Conservation (phyloP, 2,888 invertebrate genomes). For the Scaptomyza reducta region DNA sequence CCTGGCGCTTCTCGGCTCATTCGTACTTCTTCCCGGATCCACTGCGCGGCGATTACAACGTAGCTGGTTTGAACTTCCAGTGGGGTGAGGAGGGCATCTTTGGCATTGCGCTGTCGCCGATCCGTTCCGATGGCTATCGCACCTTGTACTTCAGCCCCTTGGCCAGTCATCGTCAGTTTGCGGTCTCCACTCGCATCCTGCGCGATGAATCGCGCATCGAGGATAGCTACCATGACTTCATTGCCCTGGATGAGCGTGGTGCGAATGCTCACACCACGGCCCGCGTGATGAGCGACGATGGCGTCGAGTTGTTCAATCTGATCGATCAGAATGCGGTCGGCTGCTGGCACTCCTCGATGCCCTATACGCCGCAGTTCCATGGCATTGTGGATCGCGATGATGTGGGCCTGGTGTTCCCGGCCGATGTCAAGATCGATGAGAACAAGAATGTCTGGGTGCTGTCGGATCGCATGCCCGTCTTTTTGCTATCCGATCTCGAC, state of each 20-base stretch:
- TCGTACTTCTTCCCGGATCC: constrained; percentile 93
- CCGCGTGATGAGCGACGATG: constrained; percentile 90
- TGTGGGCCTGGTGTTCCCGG: constrained; percentile 90
- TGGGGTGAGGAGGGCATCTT: constrained; percentile 94
- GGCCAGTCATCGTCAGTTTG: constrained; percentile 91
- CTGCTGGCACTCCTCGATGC: constrained; percentile 90
- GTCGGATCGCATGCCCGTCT: constrained; percentile 92
- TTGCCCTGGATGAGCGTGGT: constrained; percentile 87
- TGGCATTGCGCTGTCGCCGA: constrained; percentile 90
- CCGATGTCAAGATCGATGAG: constrained; percentile 91
- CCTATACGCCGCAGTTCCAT: constrained; percentile 88
- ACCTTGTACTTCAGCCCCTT: constrained; percentile 91
- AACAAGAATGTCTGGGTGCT: constrained; percentile 91
- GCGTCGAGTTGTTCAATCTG: constrained; percentile 90
- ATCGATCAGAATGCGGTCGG: constrained; percentile 93
- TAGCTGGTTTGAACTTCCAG: constrained; percentile 92
- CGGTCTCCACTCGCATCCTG: constrained; percentile 90
- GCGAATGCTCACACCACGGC: constrained; percentile 89
- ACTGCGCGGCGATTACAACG: constrained; percentile 90
- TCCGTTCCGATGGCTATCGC: constrained; percentile 88
- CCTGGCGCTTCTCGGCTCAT: constrained; percentile 91
- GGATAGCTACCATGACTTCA: constrained; percentile 90
- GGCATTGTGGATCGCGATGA: constrained; percentile 91
- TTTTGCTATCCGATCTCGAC: constrained; percentile 88
- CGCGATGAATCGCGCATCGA: constrained; percentile 88